phyloP scores from a whole-genome alignment of 2,888 invertebrate genomes.

The Athalia cordata region DNA sequence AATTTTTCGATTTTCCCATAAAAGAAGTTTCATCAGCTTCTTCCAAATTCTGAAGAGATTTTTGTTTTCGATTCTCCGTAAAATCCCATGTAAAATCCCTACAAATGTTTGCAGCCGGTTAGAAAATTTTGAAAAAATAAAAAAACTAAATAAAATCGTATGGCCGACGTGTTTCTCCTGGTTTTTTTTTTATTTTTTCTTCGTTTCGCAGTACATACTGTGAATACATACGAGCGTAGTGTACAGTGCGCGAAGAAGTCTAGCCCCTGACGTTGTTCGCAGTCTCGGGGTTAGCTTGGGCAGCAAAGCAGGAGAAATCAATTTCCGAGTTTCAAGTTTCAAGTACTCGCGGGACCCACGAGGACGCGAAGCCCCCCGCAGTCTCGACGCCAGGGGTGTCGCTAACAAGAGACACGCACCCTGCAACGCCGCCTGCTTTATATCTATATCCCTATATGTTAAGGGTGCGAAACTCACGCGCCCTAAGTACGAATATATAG shows the following conservation, averaged over 20 bases:
- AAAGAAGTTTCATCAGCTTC: no score
- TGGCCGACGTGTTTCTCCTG: no score
- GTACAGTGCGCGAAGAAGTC: background rate
- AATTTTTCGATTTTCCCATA: no score
- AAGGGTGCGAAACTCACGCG: constrained; percentile 59
- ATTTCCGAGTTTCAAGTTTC: constrained; percentile 45
- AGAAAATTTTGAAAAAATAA: no score
- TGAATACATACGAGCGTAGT: background rate
- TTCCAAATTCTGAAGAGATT: no score
- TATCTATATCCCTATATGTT: background rate
- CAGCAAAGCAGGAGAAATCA: constrained; percentile 30
- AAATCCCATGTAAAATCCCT: no score
- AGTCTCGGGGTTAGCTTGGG: background rate
- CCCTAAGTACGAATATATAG: constrained; percentile 53
- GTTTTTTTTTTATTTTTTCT: no score
- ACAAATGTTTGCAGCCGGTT: no score
- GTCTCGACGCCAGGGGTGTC: constrained; percentile 70
- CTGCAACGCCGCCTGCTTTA: constrained; percentile 54
- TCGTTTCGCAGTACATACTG: no score
- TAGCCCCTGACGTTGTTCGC: background rate
- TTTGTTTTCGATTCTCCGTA: no score
- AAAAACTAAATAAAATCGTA: no score
- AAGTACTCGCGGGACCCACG: constrained; percentile 23
- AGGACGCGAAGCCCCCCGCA: constrained; percentile 41
- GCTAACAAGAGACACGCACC: constrained; percentile 72